Conservation (phyloP, 2,797 vertebrate species). For the Melopsittacus undulatus region DNA sequence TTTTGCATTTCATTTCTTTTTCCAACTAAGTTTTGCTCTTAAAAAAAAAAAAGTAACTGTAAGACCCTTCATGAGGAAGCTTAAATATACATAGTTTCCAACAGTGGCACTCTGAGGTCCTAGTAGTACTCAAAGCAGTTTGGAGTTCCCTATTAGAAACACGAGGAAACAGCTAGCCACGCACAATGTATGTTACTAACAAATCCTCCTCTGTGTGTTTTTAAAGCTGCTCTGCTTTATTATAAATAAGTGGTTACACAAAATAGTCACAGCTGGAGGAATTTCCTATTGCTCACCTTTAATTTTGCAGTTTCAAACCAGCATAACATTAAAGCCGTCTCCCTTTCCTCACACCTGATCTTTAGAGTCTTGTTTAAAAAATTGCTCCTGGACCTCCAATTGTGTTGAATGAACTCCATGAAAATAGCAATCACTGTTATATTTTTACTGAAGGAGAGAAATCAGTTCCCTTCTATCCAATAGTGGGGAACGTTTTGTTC, state of each 20-base stretch:
- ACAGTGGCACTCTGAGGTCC: not conserved
- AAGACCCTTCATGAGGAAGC: not conserved
- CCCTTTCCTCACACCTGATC: not conserved
- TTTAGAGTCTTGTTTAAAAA: not conserved
- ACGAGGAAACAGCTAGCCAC: not conserved
- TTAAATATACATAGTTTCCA: not conserved
- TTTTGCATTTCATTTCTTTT: not conserved
- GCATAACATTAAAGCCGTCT: not conserved
- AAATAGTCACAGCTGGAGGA: not conserved
- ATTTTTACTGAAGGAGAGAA: not conserved
- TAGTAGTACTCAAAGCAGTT: not conserved
- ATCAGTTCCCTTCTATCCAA: not conserved
- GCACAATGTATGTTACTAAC: rapidly evolving
- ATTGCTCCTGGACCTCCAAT: not conserved
- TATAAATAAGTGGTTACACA: not conserved
- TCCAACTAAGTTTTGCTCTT: not conserved
- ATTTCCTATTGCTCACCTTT: not conserved
- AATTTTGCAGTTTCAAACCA: not conserved
- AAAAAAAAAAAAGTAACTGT: not conserved
- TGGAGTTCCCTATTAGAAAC: not conserved
- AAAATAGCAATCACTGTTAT: not conserved
- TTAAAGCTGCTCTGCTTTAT: not conserved
- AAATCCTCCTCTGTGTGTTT: not conserved
- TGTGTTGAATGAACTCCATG: not conserved
- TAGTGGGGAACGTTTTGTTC: not conserved